Evolutionary conservation across 2,888 invertebrate species (phyloP).

Genomic region (Lasioglossum pauxillum): DNA sequence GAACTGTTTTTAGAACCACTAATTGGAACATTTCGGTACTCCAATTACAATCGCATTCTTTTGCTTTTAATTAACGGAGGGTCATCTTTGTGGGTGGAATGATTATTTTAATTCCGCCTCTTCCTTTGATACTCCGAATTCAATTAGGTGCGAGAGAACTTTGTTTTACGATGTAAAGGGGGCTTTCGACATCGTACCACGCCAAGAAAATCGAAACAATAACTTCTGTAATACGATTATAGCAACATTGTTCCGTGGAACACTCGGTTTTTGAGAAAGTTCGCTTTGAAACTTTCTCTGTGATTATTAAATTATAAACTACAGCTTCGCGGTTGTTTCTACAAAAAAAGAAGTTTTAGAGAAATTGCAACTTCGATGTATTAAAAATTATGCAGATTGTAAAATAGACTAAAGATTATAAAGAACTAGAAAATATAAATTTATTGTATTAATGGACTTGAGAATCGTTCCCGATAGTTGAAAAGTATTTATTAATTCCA

Average conservation of each 20-base stretch:
- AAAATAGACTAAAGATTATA: not conserved
- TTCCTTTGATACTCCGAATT: not conserved
- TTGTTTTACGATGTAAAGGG: not conserved
- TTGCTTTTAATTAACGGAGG: not conserved
- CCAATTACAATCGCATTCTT: not conserved
- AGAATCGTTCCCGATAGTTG: not conserved
- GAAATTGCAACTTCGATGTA: not conserved
- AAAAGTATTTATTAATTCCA: not conserved
- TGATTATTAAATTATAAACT: not conserved
- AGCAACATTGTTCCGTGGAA: not conserved
- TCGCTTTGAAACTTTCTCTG: not conserved
- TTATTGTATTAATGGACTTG: not conserved
- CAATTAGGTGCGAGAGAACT: not conserved
- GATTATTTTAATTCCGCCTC: not conserved
- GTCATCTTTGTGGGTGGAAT: not conserved
- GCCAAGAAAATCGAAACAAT: not conserved
- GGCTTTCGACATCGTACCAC: not conserved
- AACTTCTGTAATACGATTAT: not conserved
- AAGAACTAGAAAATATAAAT: not conserved
- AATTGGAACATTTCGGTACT: conserved; percentile 13
- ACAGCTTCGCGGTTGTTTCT: not conserved
- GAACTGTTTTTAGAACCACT: not conserved
- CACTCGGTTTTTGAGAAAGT: not conserved
- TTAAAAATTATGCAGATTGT: not conserved
- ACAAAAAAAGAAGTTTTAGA: not conserved